phyloP scores from a whole-genome alignment of 1,140 invertebrate species.

The Drosophila ananassae region DNA sequence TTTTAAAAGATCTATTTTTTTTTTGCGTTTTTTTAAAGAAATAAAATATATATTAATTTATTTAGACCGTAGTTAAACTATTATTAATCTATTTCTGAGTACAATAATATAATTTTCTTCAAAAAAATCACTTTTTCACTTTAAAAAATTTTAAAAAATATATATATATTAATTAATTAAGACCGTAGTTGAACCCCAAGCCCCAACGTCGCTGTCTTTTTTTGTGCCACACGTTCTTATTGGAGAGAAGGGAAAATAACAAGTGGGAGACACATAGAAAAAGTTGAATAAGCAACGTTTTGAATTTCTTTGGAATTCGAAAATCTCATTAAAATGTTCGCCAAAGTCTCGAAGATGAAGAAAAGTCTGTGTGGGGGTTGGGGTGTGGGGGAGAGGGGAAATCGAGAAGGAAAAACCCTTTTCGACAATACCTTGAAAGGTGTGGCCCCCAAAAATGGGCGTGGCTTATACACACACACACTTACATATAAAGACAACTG shows the following conservation, averaged over 20 bases:
- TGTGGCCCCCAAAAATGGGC: neutral
- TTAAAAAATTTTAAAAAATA: no score
- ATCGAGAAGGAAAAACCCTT: neutral
- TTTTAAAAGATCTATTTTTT: no score
- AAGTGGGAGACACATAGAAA: conserved; percentile 16
- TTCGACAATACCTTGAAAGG: neutral
- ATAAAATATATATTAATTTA: no score
- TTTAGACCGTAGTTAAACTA: no score
- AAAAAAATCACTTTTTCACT: no score
- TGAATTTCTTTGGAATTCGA: conserved; percentile 70
- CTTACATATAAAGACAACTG: neutral
- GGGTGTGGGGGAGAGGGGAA: neutral
- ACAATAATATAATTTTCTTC: no score
- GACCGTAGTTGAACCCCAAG: no score
- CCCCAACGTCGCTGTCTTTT: no score
- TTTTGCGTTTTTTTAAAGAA: no score
- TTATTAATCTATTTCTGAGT: no score
- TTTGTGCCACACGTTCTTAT: neutral
- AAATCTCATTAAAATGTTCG: conserved; percentile 77
- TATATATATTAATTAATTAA: no score
- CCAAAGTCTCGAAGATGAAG: conserved; percentile 8
- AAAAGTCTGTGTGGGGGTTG: neutral
- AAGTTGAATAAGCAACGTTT: conserved; percentile 55
- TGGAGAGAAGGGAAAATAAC: neutral
- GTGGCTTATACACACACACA: neutral